phyloP scores from a whole-genome alignment of 2,797 vertebrate genomes.

The Yasuhikotakia modesta region DNA sequence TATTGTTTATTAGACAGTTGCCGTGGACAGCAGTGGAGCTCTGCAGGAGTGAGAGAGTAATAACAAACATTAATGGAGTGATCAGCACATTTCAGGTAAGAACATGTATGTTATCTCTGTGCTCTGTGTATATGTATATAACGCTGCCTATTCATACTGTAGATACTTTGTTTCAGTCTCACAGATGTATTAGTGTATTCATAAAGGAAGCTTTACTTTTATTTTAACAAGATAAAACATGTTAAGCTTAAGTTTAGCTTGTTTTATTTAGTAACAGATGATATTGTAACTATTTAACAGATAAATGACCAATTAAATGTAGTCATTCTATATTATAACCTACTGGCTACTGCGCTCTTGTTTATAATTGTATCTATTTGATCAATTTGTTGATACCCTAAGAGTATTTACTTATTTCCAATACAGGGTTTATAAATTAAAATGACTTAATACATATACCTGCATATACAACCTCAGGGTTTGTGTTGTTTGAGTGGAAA shows the following conservation, averaged over 20 bases:
- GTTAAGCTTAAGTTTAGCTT: too few relatives aligned
- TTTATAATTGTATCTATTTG: too few relatives aligned
- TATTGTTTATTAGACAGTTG: constrained; percentile 64
- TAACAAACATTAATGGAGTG: constrained; percentile 35
- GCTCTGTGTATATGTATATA: neutral
- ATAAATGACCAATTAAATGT: too few relatives aligned
- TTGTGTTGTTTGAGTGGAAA: neutral
- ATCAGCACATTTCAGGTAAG: constrained; percentile 73
- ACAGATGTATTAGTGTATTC: neutral
- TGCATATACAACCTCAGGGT: neutral
- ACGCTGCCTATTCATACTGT: neutral
- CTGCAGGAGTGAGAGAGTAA: constrained; percentile 25
- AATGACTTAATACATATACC: neutral
- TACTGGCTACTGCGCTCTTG: too few relatives aligned
- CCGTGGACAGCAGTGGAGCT: constrained; percentile 48
- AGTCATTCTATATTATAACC: too few relatives aligned
- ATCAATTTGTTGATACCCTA: neutral
- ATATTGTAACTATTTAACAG: neutral
- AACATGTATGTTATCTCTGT: constrained; percentile 50
- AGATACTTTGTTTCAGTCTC: neutral
- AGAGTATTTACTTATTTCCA: neutral
- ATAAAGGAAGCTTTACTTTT: too few relatives aligned
- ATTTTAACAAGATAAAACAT: too few relatives aligned
- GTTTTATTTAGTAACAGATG: neutral
- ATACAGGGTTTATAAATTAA: neutral